Conservation (phyloP, 2,113 vertebrate species). For the Colius striatus region DNA sequence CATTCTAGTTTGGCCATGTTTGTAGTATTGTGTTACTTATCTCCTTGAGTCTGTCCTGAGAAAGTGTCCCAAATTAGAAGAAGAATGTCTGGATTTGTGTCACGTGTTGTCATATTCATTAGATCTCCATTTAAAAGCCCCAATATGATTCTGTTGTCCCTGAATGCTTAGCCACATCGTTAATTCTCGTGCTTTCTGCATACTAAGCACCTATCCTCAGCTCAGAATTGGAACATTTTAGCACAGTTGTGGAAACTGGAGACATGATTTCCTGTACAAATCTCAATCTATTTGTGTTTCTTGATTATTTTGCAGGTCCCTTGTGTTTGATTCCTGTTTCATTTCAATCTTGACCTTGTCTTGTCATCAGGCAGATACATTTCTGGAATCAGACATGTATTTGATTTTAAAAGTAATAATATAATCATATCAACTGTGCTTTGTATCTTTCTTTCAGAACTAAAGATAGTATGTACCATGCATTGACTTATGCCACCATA, state of each 20-base stretch:
- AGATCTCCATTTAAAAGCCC: neutral
- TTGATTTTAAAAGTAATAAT: neutral
- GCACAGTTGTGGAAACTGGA: neutral
- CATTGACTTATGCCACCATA: constrained; percentile 94
- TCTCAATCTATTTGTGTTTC: neutral
- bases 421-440: neutral
- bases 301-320: neutral
- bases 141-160: accelerated
- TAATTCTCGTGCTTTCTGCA: neutral
- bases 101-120: neutral
- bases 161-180: neutral
- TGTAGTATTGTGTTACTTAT: neutral
- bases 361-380: neutral
- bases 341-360: neutral
- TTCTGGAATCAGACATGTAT: neutral
- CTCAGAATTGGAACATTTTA: neutral
- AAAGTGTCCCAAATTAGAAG: neutral
- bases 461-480: constrained; percentile 98
- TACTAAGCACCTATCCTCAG: neutral
- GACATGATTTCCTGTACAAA: neutral
- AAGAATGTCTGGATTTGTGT: neutral
- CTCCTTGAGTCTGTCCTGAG: neutral
- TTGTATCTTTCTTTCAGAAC: constrained; percentile 75
- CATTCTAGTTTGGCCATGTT: neutral
- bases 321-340: neutral